Base-by-base conservation (phyloP, 2,888 invertebrate genomes). In the Tinea trinotella region DNA sequence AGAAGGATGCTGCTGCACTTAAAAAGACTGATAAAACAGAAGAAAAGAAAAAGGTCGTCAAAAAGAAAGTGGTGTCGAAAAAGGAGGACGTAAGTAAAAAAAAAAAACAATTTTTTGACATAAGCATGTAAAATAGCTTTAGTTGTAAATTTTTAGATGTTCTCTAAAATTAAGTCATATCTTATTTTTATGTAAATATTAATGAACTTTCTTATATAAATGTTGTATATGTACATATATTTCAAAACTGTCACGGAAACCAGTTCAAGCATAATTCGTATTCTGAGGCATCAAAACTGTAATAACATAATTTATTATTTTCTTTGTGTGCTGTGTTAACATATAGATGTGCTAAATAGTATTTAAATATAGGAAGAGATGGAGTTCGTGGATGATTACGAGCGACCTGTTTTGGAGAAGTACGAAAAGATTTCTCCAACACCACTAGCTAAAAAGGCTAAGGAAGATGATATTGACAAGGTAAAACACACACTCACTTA, bases 361-460 rank as follows among this genome's bases (percentile, higher is more conserved):
- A 62, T 75, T 78, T 76, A 62, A 67, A 72, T 72, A 64, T 84
- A 85, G 85, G 85, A 78, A 56, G 70, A 70, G 69, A 64, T 84
- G 71, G 85, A 87, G 67, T 86, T 87, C 68, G 81, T 84, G 67
- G 91, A 91, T 53, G 93, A 94, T 83, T 94, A 94, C 75, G 93
- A 93, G 71, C 88, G 93, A 64, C 90, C 93, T 1, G 90, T 89
- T 53, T 82, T 93, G 68, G 92, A 93, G 76, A 91, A 90, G 77
- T 92, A 91, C 65, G 90, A 92, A 79, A 89, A 86, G 66, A 71
- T 87, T 62, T 76, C 86, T 74, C 86, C 86, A 53, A 87, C 87
- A 66, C 86, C 87, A 63, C 73, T 84, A 50, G 79, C 77, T 71
- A 87, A 87, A 83, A 86, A 78, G 75, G 66, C 69, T 54, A 87